Conservation (phyloP, 2,113 vertebrate species). For the Serinus canaria region DNA sequence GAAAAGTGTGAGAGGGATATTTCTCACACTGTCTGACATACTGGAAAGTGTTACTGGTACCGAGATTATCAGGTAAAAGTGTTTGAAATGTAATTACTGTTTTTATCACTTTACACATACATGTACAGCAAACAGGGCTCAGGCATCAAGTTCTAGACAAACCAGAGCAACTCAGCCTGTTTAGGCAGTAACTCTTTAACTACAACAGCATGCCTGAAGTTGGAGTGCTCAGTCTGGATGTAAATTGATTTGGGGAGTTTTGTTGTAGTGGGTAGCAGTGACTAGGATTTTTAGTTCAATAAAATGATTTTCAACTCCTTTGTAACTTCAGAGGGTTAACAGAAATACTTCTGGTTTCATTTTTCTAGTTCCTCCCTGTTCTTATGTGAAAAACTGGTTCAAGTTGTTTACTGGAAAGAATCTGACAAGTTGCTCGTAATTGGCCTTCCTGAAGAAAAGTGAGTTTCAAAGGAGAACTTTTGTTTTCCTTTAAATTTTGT, state of each 20-base stretch:
- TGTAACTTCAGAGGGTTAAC: neutral
- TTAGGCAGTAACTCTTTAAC: neutral
- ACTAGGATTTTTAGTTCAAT: neutral
- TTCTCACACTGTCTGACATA: slow-evolving; percentile 95
- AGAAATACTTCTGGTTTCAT: slow-evolving; percentile 35
- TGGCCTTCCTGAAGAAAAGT: slow-evolving; percentile 91
- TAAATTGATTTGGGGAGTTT: neutral
- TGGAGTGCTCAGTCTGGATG: neutral
- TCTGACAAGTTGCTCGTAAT: slow-evolving; percentile 86
- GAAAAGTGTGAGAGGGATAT: slow-evolving; percentile 91
- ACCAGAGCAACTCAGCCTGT: neutral
- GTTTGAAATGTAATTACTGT: neutral
- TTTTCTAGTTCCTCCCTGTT: slow-evolving; percentile 86
- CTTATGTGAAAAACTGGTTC: slow-evolving; percentile 85
- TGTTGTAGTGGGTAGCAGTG: neutral
- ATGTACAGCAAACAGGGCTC: neutral
- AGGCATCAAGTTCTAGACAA: neutral
- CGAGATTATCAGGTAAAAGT: slow-evolving; percentile 86
- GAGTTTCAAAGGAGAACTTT: slow-evolving; percentile 30
- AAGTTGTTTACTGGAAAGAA: slow-evolving; percentile 96
- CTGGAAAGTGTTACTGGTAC: slow-evolving; percentile 91
- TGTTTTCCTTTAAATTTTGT: neutral
- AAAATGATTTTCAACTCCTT: neutral
- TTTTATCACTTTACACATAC: neutral
- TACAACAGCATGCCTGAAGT: neutral